Evolutionary conservation across 2,888 invertebrate genomes (phyloP).

Genomic region (Cyrtodaria siliqua): DNA sequence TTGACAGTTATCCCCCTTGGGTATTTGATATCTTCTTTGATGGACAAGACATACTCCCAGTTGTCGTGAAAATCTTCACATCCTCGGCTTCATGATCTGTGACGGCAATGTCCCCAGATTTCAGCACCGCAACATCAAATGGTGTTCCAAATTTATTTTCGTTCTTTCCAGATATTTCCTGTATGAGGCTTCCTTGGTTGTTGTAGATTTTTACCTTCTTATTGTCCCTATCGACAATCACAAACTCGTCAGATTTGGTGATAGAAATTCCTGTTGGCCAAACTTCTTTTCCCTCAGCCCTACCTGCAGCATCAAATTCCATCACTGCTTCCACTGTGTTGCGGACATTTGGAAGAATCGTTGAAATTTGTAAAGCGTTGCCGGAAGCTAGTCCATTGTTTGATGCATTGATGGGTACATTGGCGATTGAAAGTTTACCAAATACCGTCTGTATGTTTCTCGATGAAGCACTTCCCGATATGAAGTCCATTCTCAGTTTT

Average conservation of each 20-base stretch:
- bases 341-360: slow-evolving; percentile 69
- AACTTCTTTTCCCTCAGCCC: slow-evolving; percentile 75
- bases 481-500: slow-evolving; percentile 71
- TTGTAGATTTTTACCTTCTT: slow-evolving; percentile 79
- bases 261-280: slow-evolving; percentile 82
- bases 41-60: slow-evolving; percentile 70
- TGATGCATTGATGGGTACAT: slow-evolving; percentile 65
- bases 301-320: slow-evolving; percentile 68
- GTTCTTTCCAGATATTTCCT: slow-evolving; percentile 70
- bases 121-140: slow-evolving; percentile 79
- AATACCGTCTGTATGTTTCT: slow-evolving; percentile 72
- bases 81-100: slow-evolving; percentile 80
- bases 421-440: slow-evolving; percentile 70
- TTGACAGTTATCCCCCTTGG: slow-evolving; percentile 81
- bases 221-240: slow-evolving; percentile 82
- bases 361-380: slow-evolving; percentile 60
- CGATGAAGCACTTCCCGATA: slow-evolving; percentile 65
- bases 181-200: slow-evolving; percentile 67
- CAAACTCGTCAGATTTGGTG: slow-evolving; percentile 69
- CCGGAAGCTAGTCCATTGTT: slow-evolving; percentile 48
- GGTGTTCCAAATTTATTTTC: slow-evolving; percentile 76
- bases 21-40: slow-evolving; percentile 76
- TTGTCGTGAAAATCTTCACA: slow-evolving; percentile 75
- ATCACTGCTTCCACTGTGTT: slow-evolving; percentile 62
- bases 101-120: slow-evolving; percentile 78